Evolutionary conservation across 1,140 invertebrate species (phyloP), one percentile per base, ranked within the genome.

Genomic region (Olivierus martensii): DNA sequence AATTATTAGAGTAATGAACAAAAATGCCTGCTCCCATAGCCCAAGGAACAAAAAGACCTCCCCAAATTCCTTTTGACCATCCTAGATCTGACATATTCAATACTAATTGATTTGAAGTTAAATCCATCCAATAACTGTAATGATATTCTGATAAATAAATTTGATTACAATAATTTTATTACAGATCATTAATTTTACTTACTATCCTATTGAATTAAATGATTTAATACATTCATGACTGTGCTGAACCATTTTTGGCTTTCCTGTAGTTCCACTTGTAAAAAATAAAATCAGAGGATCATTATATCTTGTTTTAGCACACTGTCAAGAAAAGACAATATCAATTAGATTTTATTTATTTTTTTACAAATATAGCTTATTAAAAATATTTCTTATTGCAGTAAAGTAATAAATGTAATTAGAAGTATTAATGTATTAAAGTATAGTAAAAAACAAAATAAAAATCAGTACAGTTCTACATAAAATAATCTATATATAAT

Each of bases 201-300:
- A 69, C 67, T 58, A 66, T n/a, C 59, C 66, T 42, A 68, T 66
- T n/a, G 65, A 59, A 11, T 60, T 54, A 54, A 71, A 69, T 12
- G 69, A 71, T 47, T 69, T 63, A 18, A 67, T 69, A 60, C 71
- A 73, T 37, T 64, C 55, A 49, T 75, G 73, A 1, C 66, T 65
- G 51, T 74, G 73, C 48, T 69, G 65, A 0, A 70, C 65, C 72
- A 74, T 75, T 60, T 75, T 75, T 2, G 73, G 73, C 15, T 63
- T 52, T 17, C 73, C 72, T n/a, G 73, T 75, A 39, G 73, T 75
- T 10, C 73, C 73, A 57, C 71, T 73, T 6, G 72, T 75, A 58
- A 75, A 75, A 55, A 69, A 75, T 22, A 72, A 51, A 15, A 66
- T 67, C 66, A 66, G 69, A 28, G 60, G 59, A 46, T 72, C 69